Conservation (phyloP, 35 echinoderm and acorn worm species). For the Lytechinus variegatus region DNA sequence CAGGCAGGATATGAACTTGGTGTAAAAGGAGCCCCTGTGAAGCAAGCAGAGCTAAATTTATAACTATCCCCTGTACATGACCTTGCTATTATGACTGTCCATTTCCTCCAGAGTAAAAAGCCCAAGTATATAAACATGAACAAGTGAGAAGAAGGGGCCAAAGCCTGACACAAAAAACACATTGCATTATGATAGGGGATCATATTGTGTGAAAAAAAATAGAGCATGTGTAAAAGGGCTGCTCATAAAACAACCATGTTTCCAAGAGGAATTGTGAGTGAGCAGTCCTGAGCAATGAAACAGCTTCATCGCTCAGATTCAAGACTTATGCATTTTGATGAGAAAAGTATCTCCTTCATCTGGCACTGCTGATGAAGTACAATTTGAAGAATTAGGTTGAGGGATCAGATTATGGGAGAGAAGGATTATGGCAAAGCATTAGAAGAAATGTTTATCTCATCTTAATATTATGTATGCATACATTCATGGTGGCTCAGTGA, state of each 20-base stretch:
- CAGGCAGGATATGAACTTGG: slow-evolving; percentile 9
- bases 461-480: slow-evolving; percentile 26
- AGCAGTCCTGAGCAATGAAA: background rate
- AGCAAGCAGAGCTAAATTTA: background rate
- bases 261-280: background rate
- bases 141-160: background rate
- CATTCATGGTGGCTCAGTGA: background rate
- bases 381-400: slow-evolving; percentile 24
- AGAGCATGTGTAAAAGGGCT: background rate
- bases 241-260: background rate
- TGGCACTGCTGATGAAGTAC: background rate
- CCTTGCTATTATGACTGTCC: slow-evolving; percentile 17
- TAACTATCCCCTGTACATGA: background rate
- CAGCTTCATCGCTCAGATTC: background rate
- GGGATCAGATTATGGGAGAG: slow-evolving; percentile 4
- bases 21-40: slow-evolving; percentile 9
- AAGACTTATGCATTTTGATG: background rate
- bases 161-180: background rate
- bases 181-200: background rate
- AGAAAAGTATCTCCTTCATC: background rate
- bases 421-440: background rate
- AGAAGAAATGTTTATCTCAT: background rate
- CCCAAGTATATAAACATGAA: background rate
- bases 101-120: background rate
- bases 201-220: background rate